Base-by-base conservation (phyloP, 1,140 invertebrate species). In the Scylla paramamosain region DNA sequence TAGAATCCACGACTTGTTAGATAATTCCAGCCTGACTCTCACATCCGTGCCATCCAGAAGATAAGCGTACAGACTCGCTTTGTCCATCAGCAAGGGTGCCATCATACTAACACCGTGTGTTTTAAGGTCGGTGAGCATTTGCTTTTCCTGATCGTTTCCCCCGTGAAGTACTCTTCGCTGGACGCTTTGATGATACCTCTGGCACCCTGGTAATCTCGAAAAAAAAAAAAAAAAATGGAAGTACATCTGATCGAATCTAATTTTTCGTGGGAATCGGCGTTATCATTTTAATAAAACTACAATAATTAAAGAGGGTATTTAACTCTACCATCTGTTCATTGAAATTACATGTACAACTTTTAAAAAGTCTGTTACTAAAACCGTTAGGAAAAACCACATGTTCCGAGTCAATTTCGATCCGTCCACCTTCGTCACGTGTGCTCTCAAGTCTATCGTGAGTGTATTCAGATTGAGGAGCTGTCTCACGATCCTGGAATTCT, bases 321-420 rank as follows among this genome's bases (percentile, higher is more conserved):
- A 45, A 48, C 31, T 91, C 90, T 48, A 91, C 46, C 90, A 91
- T 91, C n/a, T 91, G 90, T 46, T 48, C 90, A n/a, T 91, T 91
- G 4, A 91, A n/a, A 91, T 91, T 48, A n/a, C 90, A 91, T n/a
- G 39, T 52, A 52, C 90, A 91, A 16, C 8, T 48, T n/a, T 91
- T 91, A 52, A 48, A 91, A 10, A 91, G 52, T 16, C 39, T 91
- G n/a, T 91, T 91, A 52, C 90, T 91, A 4, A 91, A 28, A 3
- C 90, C 90, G 29, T 91, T 91, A 28, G 90, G 16, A 48, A 91
- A 91, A 3, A 52, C 90, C 2, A 28, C n/a, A 25, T 91, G 45
- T 6, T 91, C 90, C 4, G 52, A n/a, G 16, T 91, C 90, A 91
- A n/a, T 28, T 20, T 52, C n/a, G 31, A 48, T 31, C 90, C 90